Evolutionary conservation across 23 tunicate species (phyloP), one percentile per base, ranked within the genome.

Genomic region (Botrylloides violaceus): DNA sequence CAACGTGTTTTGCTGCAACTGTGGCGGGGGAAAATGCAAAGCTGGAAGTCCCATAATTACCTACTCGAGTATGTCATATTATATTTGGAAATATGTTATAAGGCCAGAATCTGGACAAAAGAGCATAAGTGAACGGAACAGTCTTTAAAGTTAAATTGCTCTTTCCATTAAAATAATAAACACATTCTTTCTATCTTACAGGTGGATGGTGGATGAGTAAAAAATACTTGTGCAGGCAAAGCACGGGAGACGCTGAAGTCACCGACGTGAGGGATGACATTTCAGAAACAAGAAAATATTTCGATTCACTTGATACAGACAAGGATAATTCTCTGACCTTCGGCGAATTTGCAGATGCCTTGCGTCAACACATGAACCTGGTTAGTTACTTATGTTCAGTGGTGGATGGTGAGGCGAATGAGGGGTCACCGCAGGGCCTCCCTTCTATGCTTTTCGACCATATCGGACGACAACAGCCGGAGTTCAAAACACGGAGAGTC

Each of bases 1-100:
- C 70, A 63, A 63, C 9, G 29, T 63, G 29, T 63, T 63, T 4
- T 63, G 70, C 70, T 63, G 70, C 33, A 63, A 63, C 36, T 63
- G 70, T 31, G 70, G n/a, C n/a, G n/a, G n/a, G n/a, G n/a, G 70
- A 12, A 7, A 3, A 25, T 63, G 70, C 36, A 63, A 34, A 28
- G 3, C 32, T 3, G 70, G 70, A 63, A 31, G 70, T 3, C 35
- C 70, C 4, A 15, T 4, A 33, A 63, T 63, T 3, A 29, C 36
- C 3, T 63, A 15, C 70, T 34, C 20, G 34, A 25, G n/a, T n/a
- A n/a, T n/a, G n/a, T n/a, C n/a, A n/a, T n/a, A n/a, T n/a, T n/a
- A n/a, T n/a, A n/a, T n/a, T n/a, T n/a, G n/a, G n/a, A n/a, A n/a
- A n/a, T n/a, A n/a, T n/a, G n/a, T n/a, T n/a, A n/a, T n/a, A n/a